Percentiles rank a stretch among this genome's conserved stretches.
Evolutionary conservation across 2,797 vertebrate species (phyloP).

Genomic region (Miichthys miiuy): DNA sequence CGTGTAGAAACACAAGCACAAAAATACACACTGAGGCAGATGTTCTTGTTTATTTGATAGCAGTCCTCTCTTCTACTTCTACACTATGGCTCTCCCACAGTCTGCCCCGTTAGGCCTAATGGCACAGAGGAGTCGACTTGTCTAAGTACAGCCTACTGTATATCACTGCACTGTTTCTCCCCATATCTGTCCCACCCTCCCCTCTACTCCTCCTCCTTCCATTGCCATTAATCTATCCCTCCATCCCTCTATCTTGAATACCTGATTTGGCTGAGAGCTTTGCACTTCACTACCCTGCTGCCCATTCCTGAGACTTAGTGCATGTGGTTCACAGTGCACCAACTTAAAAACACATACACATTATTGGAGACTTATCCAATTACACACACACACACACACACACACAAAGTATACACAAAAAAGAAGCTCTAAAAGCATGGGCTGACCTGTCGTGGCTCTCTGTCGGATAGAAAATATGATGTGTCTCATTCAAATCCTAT

Average conservation of each 20-base stretch:
- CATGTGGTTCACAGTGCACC: conserved; percentile 40
- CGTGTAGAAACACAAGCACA: conserved; percentile 21
- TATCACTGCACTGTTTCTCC: conserved; percentile 72
- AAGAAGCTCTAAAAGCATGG: conserved; percentile 64
- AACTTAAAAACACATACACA: conserved; percentile 62
- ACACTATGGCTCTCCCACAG: conserved; percentile 50
- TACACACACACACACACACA: conserved; percentile 36
- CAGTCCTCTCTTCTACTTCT: conserved; percentile 51
- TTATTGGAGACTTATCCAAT: conserved; percentile 69
- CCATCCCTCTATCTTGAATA: conserved; percentile 75
- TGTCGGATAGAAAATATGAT: conserved; percentile 53
- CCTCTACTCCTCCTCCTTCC: conserved; percentile 55
- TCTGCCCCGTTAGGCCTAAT: conserved; percentile 73
- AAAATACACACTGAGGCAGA: conserved; percentile 38
- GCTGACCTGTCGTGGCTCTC: conserved; percentile 59
- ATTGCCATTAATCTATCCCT: conserved; percentile 73
- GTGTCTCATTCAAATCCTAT: conserved; percentile 47
- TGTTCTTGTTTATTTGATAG: conserved; percentile 63
- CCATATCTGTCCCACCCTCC: conserved; percentile 59
- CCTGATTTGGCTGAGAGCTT: conserved; percentile 80
- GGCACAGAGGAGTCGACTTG: conserved; percentile 77
- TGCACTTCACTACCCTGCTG: conserved; percentile 69
- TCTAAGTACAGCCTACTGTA: conserved; percentile 77
- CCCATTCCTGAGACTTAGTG: conserved; percentile 55
- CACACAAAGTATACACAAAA: conserved; percentile 13